Evolutionary conservation across 2,888 invertebrate species (phyloP).

Genomic region (Diadromus collaris): DNA sequence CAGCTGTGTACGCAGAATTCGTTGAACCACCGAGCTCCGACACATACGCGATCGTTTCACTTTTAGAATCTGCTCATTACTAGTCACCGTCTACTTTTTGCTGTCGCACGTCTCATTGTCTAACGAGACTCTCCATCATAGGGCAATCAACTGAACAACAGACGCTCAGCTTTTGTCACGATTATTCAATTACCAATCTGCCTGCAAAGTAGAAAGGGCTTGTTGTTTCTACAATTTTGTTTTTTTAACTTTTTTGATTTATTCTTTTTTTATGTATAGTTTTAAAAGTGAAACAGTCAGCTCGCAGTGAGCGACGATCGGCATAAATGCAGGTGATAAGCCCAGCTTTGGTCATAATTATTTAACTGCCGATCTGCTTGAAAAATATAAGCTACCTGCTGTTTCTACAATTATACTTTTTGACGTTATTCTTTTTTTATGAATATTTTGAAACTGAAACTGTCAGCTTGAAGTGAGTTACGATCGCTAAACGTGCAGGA

Average conservation of each 20-base stretch:
- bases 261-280: background rate
- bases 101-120: slow-evolving; percentile 2
- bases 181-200: background rate
- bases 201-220: background rate
- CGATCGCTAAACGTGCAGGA: too few species aligned
- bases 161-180: background rate
- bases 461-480: too few species aligned
- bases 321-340: background rate
- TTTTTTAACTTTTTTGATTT: too few species aligned
- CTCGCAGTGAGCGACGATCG: background rate
- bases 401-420: too few species aligned
- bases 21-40: slow-evolving; percentile 36
- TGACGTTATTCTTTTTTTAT: too few species aligned
- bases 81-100: slow-evolving; percentile 40
- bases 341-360: too few species aligned
- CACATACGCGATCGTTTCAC: slow-evolving; percentile 14
- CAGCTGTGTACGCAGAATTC: slow-evolving; percentile 21
- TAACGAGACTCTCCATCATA: slow-evolving; percentile 37
- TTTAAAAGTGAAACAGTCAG: background rate
- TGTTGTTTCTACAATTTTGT: too few species aligned
- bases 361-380: too few species aligned
- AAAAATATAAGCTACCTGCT: too few species aligned
- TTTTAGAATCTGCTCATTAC: slow-evolving; percentile 43
- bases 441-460: too few species aligned
- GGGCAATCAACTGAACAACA: slow-evolving; percentile 10